Evolutionary conservation across 2,888 invertebrate species (phyloP).

Genomic region (Heterodera filipjevi): DNA sequence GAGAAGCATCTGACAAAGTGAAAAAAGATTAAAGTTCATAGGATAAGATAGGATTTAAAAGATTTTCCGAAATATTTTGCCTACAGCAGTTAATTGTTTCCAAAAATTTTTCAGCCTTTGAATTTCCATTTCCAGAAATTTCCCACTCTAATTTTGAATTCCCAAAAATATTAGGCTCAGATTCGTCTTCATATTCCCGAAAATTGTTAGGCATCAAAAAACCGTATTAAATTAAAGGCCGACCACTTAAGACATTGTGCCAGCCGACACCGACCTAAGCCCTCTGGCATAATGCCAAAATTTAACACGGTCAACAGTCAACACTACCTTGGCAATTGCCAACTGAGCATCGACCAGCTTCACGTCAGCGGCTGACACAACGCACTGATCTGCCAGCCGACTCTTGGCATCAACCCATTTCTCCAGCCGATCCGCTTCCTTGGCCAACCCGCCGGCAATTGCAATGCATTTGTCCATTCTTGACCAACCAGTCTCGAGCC

Average conservation of each 20-base stretch:
- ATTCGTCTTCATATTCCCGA: no score
- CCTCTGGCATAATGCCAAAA: no score
- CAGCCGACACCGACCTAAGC: not conserved
- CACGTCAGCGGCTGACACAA: conserved; percentile 92
- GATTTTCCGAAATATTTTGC: no score
- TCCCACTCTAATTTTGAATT: no score
- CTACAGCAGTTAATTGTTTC: no score
- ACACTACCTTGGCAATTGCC: conserved; percentile 4
- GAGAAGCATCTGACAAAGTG: not conserved
- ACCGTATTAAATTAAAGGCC: no score
- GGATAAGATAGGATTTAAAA: no score
- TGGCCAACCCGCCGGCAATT: conserved; percentile 87
- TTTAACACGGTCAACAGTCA: not conserved
- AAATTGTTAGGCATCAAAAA: no score
- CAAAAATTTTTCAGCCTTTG: no score
- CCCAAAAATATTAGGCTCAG: no score
- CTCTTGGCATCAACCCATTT: conserved; percentile 90
- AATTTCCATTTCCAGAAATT: no score
- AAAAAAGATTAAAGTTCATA: not conserved
- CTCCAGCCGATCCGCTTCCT: conserved; percentile 80
- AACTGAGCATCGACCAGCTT: conserved; percentile 75
- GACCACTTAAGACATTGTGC: no score
- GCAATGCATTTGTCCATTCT: conserved; percentile 70
- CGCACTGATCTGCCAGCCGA: conserved; percentile 89
- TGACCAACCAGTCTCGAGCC: conserved; percentile 22